Evolutionary conservation across 2,888 invertebrate species (phyloP), one percentile per base, ranked within the genome.

Genomic region (Cataglyphis livida): DNA sequence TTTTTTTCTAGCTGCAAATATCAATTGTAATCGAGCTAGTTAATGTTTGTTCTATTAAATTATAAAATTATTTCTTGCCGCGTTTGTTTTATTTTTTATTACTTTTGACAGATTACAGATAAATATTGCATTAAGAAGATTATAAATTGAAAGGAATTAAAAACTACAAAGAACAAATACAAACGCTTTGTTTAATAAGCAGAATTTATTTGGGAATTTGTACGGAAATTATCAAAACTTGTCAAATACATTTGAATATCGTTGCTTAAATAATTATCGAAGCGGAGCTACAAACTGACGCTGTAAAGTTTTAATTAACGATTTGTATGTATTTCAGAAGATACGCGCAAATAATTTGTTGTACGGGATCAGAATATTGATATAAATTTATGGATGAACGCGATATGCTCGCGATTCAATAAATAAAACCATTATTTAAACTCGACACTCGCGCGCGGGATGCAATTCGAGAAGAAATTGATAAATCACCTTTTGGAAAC

Each of bases 281-380:
- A 18, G 21, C 41, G 18, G 32, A 57, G 21, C 21, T 78, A n/a
- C 21, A 10, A 9, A 9, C 3, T 32, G 9, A 25, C 0, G 6
- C 9, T 15, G 28, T 65, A 5, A 76, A 66, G 18, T 66, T 66
- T 57, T 78, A 78, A 78, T 78, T 66, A 32, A 78, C 41, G n/a
- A 57, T 57, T 78, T 57, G 9, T 65, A 9, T 41, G 6, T 32
- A 35, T 76, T 32, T 68, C 12, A 41, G 5, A 57, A 18, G 51
- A 51, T n/a, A n/a, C 51, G 48, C 21, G 41, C 32, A 41, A 68
- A 57, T 68, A 59, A 41, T 32, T 57, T 15, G 41, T 57, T 15
- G 41, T 7, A 44, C 7, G 28, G 32, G 9, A 51, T 68, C 57
- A 15, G 9, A n/a, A 0, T 28, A 32, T 66, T 21, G 21, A 57